A percentile compares a stretch with the other conserved stretches of the same genome.
These are phyloP conservation scores for Himalopsyche tibetana DNA, from an alignment of 2,888 invertebrate species.

Conservation along the genomic window DNA sequence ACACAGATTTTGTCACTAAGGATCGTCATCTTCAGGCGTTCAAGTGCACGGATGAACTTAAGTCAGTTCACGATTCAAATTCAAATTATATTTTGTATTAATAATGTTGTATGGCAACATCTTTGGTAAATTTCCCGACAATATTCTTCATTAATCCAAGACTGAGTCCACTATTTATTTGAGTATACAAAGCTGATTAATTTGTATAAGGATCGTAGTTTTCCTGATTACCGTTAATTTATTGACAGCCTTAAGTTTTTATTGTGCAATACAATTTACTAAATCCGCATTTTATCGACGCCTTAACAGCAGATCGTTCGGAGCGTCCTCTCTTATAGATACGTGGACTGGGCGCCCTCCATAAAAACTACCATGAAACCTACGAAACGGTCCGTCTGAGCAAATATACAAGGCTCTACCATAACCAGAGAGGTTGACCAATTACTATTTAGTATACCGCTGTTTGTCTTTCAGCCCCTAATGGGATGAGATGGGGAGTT, in stretches of 20 bases:
- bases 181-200: background rate
- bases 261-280: slow-evolving; percentile 31
- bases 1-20: too few species aligned
- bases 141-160: too few species aligned
- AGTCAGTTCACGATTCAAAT: too few species aligned
- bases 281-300: slow-evolving; percentile 25
- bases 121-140: too few species aligned
- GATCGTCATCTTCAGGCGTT: too few species aligned
- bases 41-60: too few species aligned
- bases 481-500: slow-evolving; percentile 35
- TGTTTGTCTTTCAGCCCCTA: slow-evolving; percentile 40
- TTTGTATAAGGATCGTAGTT: background rate
- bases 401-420: slow-evolving; percentile 34
- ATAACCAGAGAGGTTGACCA: slow-evolving; percentile 40
- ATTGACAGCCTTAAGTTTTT: slow-evolving; percentile 23
- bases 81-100: too few species aligned
- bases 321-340: background rate
- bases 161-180: too few species aligned
- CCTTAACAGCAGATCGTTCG: background rate
- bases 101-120: too few species aligned
- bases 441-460: slow-evolving; percentile 43
- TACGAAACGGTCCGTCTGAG: slow-evolving; percentile 32
- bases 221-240: slow-evolving; percentile 39
- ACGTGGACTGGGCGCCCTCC: background rate
- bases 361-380: slow-evolving; percentile 37